phyloP scores from a whole-genome alignment of 2,113 vertebrate species.

The Oxygymnocypris stewartii region DNA sequence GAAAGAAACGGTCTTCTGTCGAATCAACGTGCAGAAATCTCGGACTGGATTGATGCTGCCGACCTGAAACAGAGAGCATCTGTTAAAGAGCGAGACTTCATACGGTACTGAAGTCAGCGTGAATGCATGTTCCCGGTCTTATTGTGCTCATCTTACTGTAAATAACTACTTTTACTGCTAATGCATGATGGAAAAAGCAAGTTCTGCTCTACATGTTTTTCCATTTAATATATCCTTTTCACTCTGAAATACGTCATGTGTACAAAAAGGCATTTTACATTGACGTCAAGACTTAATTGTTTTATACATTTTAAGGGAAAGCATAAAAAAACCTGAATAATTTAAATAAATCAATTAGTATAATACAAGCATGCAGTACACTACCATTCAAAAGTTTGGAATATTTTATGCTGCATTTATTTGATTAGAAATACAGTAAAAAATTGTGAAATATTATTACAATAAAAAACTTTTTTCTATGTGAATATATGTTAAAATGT shows the following conservation, averaged over 20 bases:
- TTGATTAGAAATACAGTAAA: neutral
- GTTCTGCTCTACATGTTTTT: neutral
- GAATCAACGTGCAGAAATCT: constrained; percentile 83
- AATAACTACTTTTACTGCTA: neutral
- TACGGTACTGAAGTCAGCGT: neutral
- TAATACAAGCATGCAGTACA: too few species aligned
- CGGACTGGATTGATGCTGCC: constrained; percentile 88
- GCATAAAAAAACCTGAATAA: constrained; percentile 2
- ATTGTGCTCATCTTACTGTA: neutral
- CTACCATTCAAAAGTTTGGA: neutral
- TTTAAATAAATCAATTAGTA: too few species aligned
- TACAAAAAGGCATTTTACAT: neutral
- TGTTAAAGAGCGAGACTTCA: neutral
- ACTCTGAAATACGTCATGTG: neutral
- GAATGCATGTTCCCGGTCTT: neutral
- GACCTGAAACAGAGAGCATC: constrained; percentile 76
- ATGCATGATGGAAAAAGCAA: neutral
- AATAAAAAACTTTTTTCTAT: neutral
- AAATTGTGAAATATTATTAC: neutral
- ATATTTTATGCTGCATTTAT: neutral
- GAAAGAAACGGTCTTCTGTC: constrained; percentile 82
- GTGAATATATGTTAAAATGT: neutral
- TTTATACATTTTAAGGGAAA: neutral
- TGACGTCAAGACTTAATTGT: neutral
- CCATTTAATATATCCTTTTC: neutral